These are phyloP conservation scores for Drosophila nebulosa DNA, from an alignment of 1,140 invertebrate species.

Conservation along the genomic window DNA sequence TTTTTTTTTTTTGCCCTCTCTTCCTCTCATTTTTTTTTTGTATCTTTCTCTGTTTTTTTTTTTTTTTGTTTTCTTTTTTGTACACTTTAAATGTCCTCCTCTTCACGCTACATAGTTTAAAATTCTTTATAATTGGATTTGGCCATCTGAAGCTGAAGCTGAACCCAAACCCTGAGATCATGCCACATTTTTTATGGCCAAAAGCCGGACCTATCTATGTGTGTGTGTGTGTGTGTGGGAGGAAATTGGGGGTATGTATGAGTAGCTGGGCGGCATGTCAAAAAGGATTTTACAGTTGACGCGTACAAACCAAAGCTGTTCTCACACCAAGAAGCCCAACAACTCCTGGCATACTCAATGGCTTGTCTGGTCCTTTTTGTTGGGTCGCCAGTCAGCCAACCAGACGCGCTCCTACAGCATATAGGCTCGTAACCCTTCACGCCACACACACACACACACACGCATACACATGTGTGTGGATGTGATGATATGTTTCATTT, in stretches of 20 bases:
- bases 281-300: conserved; percentile 79
- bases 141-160: conserved; percentile 55
- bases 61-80: conserved; percentile 5
- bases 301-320: conserved; percentile 69
- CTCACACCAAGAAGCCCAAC: neutral
- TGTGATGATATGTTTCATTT: conserved; percentile 79
- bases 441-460: conserved; percentile 1
- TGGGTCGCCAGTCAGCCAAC: neutral
- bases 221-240: neutral
- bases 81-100: conserved; percentile 71
- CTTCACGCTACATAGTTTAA: conserved; percentile 76
- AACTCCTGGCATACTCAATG: neutral
- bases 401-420: conserved; percentile 27
- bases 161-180: conserved; percentile 14
- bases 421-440: conserved; percentile 35
- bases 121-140: conserved; percentile 77
- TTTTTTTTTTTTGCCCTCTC: conserved; percentile 33
- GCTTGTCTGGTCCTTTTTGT: conserved; percentile 12
- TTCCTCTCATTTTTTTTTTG: neutral
- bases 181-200: conserved; percentile 65
- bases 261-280: conserved; percentile 59
- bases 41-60: conserved; percentile 32
- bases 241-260: neutral
- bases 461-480: conserved; percentile 44
- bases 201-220: conserved; percentile 14